phyloP scores from a whole-genome alignment of 35 echinoderm and acorn worm genomes.

The Amphiura filiformis region DNA sequence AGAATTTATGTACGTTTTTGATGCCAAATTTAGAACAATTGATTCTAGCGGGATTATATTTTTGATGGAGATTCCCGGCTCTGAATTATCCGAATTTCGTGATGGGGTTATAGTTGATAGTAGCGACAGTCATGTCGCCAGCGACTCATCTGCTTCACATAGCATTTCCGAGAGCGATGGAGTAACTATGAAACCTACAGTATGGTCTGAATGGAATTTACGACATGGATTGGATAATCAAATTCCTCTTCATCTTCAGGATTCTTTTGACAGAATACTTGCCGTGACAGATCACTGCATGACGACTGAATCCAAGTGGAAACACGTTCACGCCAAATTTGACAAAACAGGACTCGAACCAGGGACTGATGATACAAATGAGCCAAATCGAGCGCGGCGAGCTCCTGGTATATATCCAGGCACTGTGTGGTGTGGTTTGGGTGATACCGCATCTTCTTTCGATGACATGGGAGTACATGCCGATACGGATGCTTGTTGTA shows the following conservation, averaged over 20 bases:
- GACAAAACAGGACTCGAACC: background rate
- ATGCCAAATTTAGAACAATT: background rate
- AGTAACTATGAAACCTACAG: background rate
- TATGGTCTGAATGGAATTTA: background rate
- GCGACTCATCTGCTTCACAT: background rate
- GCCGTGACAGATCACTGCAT: background rate
- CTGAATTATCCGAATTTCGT: background rate
- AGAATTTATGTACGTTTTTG: background rate
- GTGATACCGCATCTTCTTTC: slow-evolving; percentile 26
- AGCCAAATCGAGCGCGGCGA: slow-evolving; percentile 2
- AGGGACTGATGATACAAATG: background rate
- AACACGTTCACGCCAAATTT: background rate
- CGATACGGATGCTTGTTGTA: slow-evolving; percentile 33
- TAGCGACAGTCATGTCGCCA: background rate
- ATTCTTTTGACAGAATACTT: background rate
- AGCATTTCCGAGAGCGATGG: background rate
- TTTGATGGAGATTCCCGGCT: background rate
- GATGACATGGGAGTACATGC: slow-evolving; percentile 35
- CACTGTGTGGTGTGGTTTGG: slow-evolving; percentile 54
- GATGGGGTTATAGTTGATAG: background rate
- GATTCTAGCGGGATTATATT: background rate
- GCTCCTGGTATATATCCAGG: slow-evolving; percentile 26
- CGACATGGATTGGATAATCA: background rate
- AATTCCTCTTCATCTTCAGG: background rate
- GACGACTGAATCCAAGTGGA: background rate